Evolutionary conservation across 2,797 vertebrate species (phyloP), one percentile per base, ranked within the genome.

Genomic region (Molossus alvarezi): DNA sequence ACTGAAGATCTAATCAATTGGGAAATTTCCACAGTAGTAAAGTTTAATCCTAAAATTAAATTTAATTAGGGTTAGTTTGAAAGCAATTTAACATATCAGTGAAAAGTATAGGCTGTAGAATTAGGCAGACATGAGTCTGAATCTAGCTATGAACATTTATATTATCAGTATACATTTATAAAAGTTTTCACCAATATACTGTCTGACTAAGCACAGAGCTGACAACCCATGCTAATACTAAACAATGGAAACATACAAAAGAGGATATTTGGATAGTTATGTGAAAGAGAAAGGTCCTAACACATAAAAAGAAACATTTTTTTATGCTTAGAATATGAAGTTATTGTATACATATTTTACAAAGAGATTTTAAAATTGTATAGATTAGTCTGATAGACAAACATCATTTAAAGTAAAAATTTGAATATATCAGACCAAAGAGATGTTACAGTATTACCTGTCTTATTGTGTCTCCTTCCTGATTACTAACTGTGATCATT

Each of bases 381-480:
- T 48, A 85, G 27, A 48, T 62, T 79, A 55, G 25, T 81, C 65
- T 96, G 80, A 86, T 4, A 65, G 25, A 85, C 27, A 91, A 91
- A 62, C 13, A 64, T 92, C n/a, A 71, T 76, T 72, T 71, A 15
- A 57, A 29, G 53, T 29, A 72, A 67, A 82, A 81, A 80, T 11
- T 2, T 51, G 77, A 53, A 20, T 9, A 73, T 57, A 83, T 90
- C 92, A 91, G 85, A 81, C 53, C 92, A 92, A 91, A 25, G 12
- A 20, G 17, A 12, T 62, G 37, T 91, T 29, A 91, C 2, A 37
- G 81, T 69, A 81, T 95, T 98, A 99, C 99, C 99, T 99, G 99
- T 98, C 99, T 98, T 98, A 99, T 97, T 0, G 99, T 99, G 98
- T 99, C 99, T 7, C 99, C 99, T 97, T 99, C 99, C 25, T 99